Evolutionary conservation across 2,888 invertebrate species (phyloP).

Genomic region (Chirona hameri): DNA sequence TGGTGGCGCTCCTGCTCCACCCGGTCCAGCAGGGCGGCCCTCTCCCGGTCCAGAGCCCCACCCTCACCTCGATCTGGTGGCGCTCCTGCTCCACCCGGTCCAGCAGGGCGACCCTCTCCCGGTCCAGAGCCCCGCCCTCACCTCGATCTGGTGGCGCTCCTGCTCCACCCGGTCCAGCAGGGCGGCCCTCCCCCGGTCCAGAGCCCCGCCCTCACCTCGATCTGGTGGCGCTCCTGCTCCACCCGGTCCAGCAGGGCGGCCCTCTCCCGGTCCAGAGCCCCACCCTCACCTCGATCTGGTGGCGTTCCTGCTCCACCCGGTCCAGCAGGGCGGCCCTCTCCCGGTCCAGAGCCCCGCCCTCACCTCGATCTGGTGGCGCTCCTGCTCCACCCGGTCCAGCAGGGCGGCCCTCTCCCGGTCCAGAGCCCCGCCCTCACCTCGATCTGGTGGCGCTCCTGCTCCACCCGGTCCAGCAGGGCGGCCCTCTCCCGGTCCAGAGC

Average conservation of each 20-base stretch:
- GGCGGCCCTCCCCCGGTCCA: background rate
- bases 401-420: background rate
- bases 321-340: background rate
- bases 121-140: background rate
- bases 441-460: slow-evolving; percentile 1
- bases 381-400: background rate
- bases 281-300: background rate
- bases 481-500: background rate
- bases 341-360: background rate
- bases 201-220: background rate
- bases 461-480: background rate
- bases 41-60: background rate
- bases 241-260: background rate
- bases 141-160: slow-evolving; percentile 1
- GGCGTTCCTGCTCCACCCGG: background rate
- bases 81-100: slow-evolving; percentile 3
- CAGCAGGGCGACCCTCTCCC: background rate
- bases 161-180: background rate
- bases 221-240: slow-evolving; percentile 3
- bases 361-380: background rate
- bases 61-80: background rate
- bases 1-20: slow-evolving; percentile 11
- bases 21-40: background rate
- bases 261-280: background rate
- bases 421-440: background rate